A percentile compares a stretch with the other conserved stretches of the same genome.
phyloP scores from a whole-genome alignment of 2,797 vertebrate genomes.

The Euthynnus affinis region DNA sequence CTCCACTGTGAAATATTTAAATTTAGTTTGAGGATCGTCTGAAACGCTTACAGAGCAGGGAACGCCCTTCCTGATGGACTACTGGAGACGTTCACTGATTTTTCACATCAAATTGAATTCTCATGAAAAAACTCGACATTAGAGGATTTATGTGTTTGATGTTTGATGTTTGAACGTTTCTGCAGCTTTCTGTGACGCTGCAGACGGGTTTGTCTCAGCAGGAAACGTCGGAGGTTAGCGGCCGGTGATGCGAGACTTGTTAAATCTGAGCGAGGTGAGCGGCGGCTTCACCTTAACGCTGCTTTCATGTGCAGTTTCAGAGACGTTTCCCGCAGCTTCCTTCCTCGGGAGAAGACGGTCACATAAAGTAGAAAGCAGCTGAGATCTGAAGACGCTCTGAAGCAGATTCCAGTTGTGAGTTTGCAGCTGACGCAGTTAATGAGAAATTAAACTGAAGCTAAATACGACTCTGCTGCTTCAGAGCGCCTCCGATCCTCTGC shows the following conservation, averaged over 20 bases:
- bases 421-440: slow-evolving; percentile 11
- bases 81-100: too few species aligned
- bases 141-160: too few species aligned
- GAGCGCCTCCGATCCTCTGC: neutral
- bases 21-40: neutral
- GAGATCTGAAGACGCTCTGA: slow-evolving; percentile 2
- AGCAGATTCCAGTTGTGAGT: slow-evolving; percentile 23
- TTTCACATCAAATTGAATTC: neutral
- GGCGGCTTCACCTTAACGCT: neutral
- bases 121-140: neutral
- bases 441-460: slow-evolving; percentile 21
- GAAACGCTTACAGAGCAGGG: neutral
- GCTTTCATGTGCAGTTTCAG: neutral
- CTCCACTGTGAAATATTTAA: too few species aligned
- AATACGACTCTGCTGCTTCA: neutral
- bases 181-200: neutral
- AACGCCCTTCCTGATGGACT: too few species aligned
- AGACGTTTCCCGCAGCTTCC: neutral
- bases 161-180: too few species aligned
- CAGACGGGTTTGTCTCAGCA: neutral
- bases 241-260: neutral
- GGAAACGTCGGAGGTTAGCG: neutral
- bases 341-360: neutral
- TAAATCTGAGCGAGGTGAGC: neutral
- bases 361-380: neutral